Evolutionary conservation across 1,140 invertebrate genomes (phyloP), one percentile per base, ranked within the genome.

Genomic region (Calosoma granatense): DNA sequence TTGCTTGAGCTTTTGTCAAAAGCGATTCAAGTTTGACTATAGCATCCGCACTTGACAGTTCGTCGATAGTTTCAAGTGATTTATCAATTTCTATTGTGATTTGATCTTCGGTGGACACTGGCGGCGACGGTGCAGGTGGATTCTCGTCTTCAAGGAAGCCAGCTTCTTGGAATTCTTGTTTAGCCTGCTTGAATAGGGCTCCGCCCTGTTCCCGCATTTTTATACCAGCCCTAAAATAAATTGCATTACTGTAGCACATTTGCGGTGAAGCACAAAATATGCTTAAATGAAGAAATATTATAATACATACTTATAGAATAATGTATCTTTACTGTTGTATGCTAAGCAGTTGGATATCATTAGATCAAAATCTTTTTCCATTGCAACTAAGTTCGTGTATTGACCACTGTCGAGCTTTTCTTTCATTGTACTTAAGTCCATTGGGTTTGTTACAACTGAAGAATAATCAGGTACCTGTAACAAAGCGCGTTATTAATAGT

Each of bases 281-380:
- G n/a, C n/a, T 36, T 36, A 9, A 9, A 36, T 9, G 30, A 36
- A 36, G 30, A 6, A 9, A n/a, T n/a, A n/a, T n/a, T 2, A 55
- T 17, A 47, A 53, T 41, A 65, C 72, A 69, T 64, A 78, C 76
- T 76, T 76, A 59, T 84, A 82, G 65, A 87, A 88, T 61, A 90
- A 85, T 0, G 94, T 97, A 64, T 95, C 92, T 71, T 92, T 94
- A 55, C 90, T 87, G 75, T 98, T 97, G 67, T 98, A 98, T 0
- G 85, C 88, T 56, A 95, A 77, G 70, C 95, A 98, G 70, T 98
- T 98, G 55, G 84, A 84, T 22, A 97, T 90, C 85, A 98, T 97
- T 0, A 97, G 75, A 65, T 88, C 84, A 69, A 98, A 97, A 75
- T 98, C 96, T 1, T 73, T 73, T 68, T 94, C 88, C 66, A 98